Evolutionary conservation across 2,113 vertebrate species (phyloP).

Genomic region (Camelus bactrianus): DNA sequence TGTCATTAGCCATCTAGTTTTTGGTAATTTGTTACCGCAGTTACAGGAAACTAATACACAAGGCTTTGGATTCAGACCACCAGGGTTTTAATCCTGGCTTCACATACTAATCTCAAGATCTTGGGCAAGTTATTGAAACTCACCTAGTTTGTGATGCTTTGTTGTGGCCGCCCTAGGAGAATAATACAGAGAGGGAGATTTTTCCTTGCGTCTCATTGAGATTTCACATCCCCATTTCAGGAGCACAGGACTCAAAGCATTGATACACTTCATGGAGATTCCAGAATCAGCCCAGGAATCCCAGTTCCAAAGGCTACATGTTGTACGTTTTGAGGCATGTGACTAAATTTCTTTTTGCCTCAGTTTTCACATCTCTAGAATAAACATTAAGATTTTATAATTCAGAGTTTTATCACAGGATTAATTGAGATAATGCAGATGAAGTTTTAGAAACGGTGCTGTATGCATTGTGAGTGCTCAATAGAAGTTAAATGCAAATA

Average conservation of each 20-base stretch:
- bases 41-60: not conserved
- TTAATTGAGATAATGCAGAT: not conserved
- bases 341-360: not conserved
- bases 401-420: not conserved
- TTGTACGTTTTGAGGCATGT: not conserved
- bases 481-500: fast-evolving
- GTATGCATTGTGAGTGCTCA: not conserved
- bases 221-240: not conserved
- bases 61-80: not conserved
- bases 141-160: not conserved
- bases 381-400: not conserved
- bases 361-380: not conserved
- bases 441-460: not conserved
- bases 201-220: not conserved
- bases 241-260: not conserved
- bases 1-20: not conserved
- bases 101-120: not conserved
- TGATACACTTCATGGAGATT: not conserved
- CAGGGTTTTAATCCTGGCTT: not conserved
- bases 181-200: not conserved
- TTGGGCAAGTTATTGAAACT: not conserved
- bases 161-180: not conserved
- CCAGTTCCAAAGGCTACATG: not conserved
- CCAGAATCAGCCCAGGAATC: not conserved
- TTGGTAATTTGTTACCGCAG: not conserved